Evolutionary conservation across 1,140 invertebrate genomes (phyloP), one percentile per base, ranked within the genome.

Genomic region (Orius insidiosus): DNA sequence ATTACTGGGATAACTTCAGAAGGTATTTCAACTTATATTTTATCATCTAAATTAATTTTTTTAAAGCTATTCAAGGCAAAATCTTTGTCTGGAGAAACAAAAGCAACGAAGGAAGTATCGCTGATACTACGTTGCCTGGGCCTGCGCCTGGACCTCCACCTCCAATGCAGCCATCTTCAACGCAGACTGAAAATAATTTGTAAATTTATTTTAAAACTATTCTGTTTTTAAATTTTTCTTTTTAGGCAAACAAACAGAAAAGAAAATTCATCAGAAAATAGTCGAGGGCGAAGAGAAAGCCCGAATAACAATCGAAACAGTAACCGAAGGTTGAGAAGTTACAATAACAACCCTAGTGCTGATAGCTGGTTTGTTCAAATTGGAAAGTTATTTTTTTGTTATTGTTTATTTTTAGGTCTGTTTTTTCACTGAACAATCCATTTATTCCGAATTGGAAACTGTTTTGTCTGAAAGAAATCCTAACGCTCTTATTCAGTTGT

Each of bases 1-100:
- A 88, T 64, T 88, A 86, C 63, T 87, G 82, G 84, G 85, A 89
- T 57, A 88, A 88, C 67, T 88, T 89, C 60, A 64, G 80, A 68
- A 85, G 81, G 81, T 84, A 36, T 11, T 47, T 47, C 2, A 13
- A 15, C 35, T 24, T 35, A 7, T 36, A 33, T 13, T 47, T 38
- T 16, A 10, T 34, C n/a, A 8, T 45, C 14, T 46, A 33, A 19
- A 24, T 30, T 18, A 11, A 39, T 30, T 44, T 37, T 47, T 43
- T 43, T 49, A 6, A 40, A 55, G 54, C 31, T 55, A 55, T 43
- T 55, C 54, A 13, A 39, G 54, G 11, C 54, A 55, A 33, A 55
- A 55, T 37, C 45, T 55, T 36, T 55, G 16, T 53, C 52, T 11
- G 50, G 38, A 34, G 52, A 16, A 51, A 46, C 10, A 55, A 55